Percentiles rank a stretch among this genome's conserved stretches.
Conservation (phyloP, 2,888 invertebrate genomes). For the Oasisia sp. region DNA sequence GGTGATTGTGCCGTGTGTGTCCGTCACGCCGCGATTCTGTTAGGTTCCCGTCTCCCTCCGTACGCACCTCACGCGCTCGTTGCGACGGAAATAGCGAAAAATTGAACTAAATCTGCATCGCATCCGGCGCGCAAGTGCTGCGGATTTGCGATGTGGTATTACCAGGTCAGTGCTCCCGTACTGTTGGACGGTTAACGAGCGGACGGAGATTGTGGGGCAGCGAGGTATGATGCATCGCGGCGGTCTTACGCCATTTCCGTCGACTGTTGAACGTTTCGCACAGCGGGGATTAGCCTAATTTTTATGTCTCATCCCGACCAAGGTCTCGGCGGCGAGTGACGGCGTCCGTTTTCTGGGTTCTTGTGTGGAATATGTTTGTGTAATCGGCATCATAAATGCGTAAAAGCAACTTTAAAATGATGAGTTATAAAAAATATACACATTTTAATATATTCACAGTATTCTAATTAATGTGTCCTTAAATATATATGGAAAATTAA, state of each 20-base stretch:
- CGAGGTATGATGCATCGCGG: neutral
- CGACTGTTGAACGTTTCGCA: neutral
- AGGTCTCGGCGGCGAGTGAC: neutral
- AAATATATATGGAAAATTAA: too few species aligned
- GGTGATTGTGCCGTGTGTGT: too few species aligned
- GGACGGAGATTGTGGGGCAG: neutral
- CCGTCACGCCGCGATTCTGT: neutral
- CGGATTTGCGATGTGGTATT: neutral
- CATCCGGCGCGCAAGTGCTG: neutral
- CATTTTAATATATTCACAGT: too few species aligned
- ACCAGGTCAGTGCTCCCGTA: neutral
- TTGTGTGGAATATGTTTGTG: too few species aligned
- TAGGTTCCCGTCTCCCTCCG: neutral
- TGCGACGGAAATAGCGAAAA: neutral
- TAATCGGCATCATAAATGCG: too few species aligned
- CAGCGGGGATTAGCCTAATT: neutral
- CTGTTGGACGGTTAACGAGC: neutral
- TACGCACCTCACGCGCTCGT: neutral
- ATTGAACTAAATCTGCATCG: neutral
- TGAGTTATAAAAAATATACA: too few species aligned
- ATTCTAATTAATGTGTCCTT: too few species aligned
- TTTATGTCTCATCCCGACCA: neutral
- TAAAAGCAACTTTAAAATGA: too few species aligned
- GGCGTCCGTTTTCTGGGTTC: too few species aligned
- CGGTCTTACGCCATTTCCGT: neutral